Conservation (phyloP, 53 echinoderm and acorn worm genomes). For the Paelopatides confundens region DNA sequence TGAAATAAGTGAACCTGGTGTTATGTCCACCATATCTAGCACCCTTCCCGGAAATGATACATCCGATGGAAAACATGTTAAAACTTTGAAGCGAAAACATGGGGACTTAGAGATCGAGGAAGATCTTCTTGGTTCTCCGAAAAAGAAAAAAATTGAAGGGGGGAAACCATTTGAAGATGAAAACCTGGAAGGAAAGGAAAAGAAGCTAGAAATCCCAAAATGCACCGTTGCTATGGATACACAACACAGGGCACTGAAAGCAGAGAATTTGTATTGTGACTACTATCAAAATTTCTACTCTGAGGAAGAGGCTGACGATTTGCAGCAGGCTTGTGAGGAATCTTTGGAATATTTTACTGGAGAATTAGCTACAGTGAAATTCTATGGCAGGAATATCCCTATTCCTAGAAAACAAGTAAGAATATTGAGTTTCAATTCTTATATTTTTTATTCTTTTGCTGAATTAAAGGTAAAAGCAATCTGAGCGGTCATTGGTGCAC, state of each 20-base stretch:
- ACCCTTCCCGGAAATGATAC: too few species aligned
- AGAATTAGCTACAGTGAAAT: slow-evolving; percentile 71
- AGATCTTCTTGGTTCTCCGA: background rate
- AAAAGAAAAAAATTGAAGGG: background rate
- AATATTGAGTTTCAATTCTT: background rate
- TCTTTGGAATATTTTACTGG: slow-evolving; percentile 79
- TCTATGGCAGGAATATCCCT: slow-evolving; percentile 79
- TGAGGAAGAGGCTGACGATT: slow-evolving; percentile 60
- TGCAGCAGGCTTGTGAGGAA: slow-evolving; percentile 67
- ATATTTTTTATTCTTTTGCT: background rate
- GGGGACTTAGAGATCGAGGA: background rate
- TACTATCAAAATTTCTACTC: slow-evolving; percentile 64
- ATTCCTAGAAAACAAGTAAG: slow-evolving; percentile 93
- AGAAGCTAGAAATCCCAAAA: background rate
- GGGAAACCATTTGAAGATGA: background rate
- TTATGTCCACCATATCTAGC: too few species aligned
- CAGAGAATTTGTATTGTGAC: slow-evolving; percentile 88
- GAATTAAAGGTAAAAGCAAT: too few species aligned
- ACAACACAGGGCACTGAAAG: background rate
- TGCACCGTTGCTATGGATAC: background rate
- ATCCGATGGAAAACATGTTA: too few species aligned
- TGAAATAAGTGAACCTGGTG: too few species aligned
- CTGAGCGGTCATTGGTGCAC: too few species aligned
- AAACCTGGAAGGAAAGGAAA: too few species aligned
- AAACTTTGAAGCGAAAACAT: too few species aligned